Evolutionary conservation across 2,797 vertebrate genomes (phyloP).

Genomic region (Lycodopsis pacificus): DNA sequence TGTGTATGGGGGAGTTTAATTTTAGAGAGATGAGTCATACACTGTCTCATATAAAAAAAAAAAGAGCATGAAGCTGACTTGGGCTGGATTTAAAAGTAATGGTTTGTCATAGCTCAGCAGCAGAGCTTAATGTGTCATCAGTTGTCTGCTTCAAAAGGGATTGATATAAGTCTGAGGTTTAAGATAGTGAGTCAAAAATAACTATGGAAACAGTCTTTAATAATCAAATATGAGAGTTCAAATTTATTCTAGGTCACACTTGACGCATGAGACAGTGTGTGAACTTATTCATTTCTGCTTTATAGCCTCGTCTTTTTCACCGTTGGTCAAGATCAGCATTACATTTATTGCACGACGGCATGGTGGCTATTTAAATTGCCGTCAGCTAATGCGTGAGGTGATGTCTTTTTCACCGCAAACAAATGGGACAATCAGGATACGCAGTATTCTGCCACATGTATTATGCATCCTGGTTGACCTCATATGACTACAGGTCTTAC

Average conservation of each 20-base stretch:
- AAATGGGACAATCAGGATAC: slow-evolving; percentile 45
- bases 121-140: slow-evolving; percentile 17
- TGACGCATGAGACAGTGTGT: slow-evolving; percentile 16
- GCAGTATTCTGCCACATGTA: slow-evolving; percentile 37
- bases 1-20: slow-evolving; percentile 50
- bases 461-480: slow-evolving; percentile 63
- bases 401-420: slow-evolving; percentile 34
- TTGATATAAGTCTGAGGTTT: slow-evolving; percentile 42
- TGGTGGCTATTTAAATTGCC: slow-evolving; percentile 24
- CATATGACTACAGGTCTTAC: slow-evolving; percentile 48
- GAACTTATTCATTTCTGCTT: slow-evolving; percentile 15
- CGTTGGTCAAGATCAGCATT: slow-evolving; percentile 15
- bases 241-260: slow-evolving; percentile 9
- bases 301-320: slow-evolving; percentile 1
- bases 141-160: slow-evolving; percentile 45
- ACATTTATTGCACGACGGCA: slow-evolving; percentile 10
- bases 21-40: slow-evolving; percentile 59
- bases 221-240: slow-evolving; percentile 15
- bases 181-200: slow-evolving; percentile 34
- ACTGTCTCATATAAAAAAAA: slow-evolving; percentile 23
- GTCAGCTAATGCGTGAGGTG: slow-evolving; percentile 20
- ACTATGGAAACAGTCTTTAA: slow-evolving; percentile 14
- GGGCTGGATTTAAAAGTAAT: slow-evolving; percentile 58
- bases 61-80: slow-evolving; percentile 39
- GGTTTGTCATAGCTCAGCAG: slow-evolving; percentile 41